phyloP scores from a whole-genome alignment of 2,888 invertebrate species.

The Oligia latruncula region DNA sequence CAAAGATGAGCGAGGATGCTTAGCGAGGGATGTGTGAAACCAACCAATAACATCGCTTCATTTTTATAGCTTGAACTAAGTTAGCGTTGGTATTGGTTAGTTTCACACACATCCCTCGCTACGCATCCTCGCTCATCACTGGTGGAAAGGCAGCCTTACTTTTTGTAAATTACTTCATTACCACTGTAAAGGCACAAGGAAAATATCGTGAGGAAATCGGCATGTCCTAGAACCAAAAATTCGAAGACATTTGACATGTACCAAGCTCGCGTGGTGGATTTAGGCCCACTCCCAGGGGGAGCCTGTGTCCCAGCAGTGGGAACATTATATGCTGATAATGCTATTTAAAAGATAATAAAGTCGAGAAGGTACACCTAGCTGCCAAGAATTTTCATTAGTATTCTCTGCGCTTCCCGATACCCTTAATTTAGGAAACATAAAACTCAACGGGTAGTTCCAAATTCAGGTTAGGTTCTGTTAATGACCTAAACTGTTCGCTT shows the following conservation, averaged over 20 bases:
- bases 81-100: too few species aligned
- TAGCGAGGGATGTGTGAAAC: too few species aligned
- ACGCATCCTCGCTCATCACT: too few species aligned
- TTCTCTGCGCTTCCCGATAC: constrained; percentile 17
- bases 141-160: too few species aligned
- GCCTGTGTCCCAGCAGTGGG: neutral
- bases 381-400: constrained; percentile 13
- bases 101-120: too few species aligned
- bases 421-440: constrained; percentile 31
- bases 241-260: neutral
- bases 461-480: constrained; percentile 29
- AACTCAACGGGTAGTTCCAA: constrained; percentile 26
- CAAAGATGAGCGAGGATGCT: too few species aligned
- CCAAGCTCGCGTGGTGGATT: neutral
- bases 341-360: neutral
- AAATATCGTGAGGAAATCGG: too few species aligned
- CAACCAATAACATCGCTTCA: too few species aligned
- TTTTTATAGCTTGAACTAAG: too few species aligned
- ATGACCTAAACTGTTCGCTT: constrained; percentile 13
- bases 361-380: neutral
- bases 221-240: neutral
- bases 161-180: too few species aligned
- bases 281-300: neutral
- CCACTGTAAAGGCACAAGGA: too few species aligned
- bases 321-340: neutral